phyloP scores from a whole-genome alignment of 2,797 vertebrate species.

The Rhinella marina region DNA sequence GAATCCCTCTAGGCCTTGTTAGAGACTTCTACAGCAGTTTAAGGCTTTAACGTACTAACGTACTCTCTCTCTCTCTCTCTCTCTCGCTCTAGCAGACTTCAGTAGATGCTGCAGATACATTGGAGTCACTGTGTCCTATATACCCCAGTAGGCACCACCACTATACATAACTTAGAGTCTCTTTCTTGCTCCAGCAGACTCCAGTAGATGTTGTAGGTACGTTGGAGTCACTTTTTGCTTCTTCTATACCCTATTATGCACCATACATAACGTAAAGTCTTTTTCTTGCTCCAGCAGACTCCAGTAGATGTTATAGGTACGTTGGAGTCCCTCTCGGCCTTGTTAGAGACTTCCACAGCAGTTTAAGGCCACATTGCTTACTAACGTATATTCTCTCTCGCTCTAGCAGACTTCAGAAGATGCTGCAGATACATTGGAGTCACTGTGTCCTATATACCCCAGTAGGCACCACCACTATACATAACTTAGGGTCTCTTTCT shows the following conservation, averaged over 20 bases:
- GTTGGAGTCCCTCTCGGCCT: background rate
- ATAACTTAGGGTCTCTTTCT: background rate
- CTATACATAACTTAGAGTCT: background rate
- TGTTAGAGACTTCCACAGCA: background rate
- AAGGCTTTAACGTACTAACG: too few relatives aligned
- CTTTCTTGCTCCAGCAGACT: background rate
- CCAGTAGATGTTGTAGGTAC: background rate
- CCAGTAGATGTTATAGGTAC: background rate
- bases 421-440: background rate
- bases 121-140: background rate
- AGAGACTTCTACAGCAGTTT: background rate
- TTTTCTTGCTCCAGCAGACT: background rate
- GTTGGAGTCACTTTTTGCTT: background rate
- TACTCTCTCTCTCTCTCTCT: too few relatives aligned
- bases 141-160: background rate
- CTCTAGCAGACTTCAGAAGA: background rate
- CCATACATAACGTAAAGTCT: background rate
- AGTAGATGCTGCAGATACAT: background rate
- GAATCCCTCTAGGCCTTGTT: background rate
- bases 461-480: background rate
- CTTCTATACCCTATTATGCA: too few relatives aligned
- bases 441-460: background rate
- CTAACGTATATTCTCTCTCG: background rate
- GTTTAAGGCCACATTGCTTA: background rate
- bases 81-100: background rate